Conservation (phyloP, 1,140 invertebrate genomes). For the Drosophila littoralis region DNA sequence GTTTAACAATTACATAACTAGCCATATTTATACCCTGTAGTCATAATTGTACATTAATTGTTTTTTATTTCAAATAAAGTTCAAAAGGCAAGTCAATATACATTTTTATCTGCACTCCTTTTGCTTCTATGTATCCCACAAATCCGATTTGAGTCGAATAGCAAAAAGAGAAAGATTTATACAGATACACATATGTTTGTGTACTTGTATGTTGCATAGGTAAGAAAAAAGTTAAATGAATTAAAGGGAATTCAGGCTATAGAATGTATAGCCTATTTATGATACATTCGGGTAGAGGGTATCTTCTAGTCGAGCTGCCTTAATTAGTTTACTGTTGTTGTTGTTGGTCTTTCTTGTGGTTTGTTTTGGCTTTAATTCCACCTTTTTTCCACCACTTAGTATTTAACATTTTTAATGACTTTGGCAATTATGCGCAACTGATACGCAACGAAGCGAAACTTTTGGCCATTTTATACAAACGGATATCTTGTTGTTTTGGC, state of each 20-base stretch:
- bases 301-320: background rate
- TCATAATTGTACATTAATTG: background rate
- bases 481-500: constrained; percentile 31
- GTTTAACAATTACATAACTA: constrained; percentile 64
- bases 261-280: background rate
- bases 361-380: constrained; percentile 32
- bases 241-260: no score
- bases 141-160: no score
- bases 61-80: no score
- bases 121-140: no score
- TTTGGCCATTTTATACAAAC: constrained; percentile 61
- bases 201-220: no score
- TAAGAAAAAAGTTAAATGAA: no score
- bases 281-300: background rate
- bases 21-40: constrained; percentile 20
- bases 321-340: background rate
- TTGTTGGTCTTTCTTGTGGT: background rate
- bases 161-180: no score
- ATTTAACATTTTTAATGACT: constrained; percentile 59
- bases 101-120: no score
- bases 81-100: no score
- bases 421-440: constrained; percentile 75
- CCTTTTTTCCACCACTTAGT: constrained; percentile 48
- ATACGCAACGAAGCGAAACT: constrained; percentile 72
- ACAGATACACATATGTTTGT: no score